Base-by-base conservation (phyloP, 2,797 vertebrate genomes). In the Spinibarbus caldwelli region DNA sequence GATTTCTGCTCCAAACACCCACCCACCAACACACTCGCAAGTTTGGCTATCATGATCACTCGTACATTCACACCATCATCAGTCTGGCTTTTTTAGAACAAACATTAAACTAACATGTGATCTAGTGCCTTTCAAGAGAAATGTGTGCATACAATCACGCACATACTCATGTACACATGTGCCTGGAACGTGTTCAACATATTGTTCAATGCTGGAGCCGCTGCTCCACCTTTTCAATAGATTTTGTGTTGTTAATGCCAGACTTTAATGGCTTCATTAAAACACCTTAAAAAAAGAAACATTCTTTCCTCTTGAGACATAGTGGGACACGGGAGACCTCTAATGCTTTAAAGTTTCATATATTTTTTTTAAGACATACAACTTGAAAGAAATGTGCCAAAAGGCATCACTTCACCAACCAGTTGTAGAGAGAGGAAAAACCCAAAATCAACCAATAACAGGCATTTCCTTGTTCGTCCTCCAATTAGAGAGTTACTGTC, bases 231-330 rank as follows among this genome's bases (percentile, higher is more conserved):
- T 84, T 87, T 89, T 87, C 73, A 88, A 71, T 83, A 80, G 85
- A 85, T 86, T 87, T 80, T 68, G 70, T 72, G 66, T 83, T 76
- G 87, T 90, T 90, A 88, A 88, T 87, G 86, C 78, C 86, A 89
- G 81, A 82, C 84, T 90, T 89, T 84, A 91, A 88, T 88, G 86
- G 87, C 84, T 92, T 90, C 89, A 90, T 89, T 91, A 90, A 87
- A 87, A 76, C 73, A 70, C 73, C 67, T 82, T 72, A 78, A 73
- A 77, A n/a, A n/a, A 70, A 49, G 52, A 80, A 87, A 62, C 79
- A 77, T 75, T 86, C 77, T 87, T 84, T 85, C 81, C 85, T 86
- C 88, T 89, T 91, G 87, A 90, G 89, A 86, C 67, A 75, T 67
- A 36, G 49, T 77, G 59, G 66, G 64, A 68, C 64, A 85, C 0